These are phyloP conservation scores for Bufo bufo DNA, from an alignment of 2,113 vertebrate genomes.

Conservation along the genomic window DNA sequence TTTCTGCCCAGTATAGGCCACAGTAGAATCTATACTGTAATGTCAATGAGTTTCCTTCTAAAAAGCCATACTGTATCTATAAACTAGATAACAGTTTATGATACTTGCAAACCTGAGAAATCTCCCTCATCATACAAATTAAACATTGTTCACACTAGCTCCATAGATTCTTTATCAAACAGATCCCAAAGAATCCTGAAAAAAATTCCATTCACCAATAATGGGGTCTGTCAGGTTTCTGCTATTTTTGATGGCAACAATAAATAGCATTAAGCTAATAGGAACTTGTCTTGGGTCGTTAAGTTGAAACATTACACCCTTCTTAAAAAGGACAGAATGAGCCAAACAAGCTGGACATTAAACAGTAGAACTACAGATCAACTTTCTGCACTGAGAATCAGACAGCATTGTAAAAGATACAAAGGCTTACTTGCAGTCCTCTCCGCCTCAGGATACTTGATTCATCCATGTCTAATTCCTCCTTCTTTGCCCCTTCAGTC, in stretches of 20 bases:
- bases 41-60: no score
- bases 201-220: no score
- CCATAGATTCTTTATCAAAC: no score
- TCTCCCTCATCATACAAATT: background rate
- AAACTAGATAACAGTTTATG: background rate
- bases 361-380: background rate
- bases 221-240: no score
- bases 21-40: background rate
- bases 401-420: constrained; percentile 17
- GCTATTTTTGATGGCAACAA: background rate
- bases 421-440: constrained; percentile 73
- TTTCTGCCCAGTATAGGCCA: background rate
- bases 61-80: background rate
- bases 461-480: constrained; percentile 69
- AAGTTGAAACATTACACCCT: no score
- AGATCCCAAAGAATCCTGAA: no score
- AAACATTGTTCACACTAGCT: background rate
- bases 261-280: background rate
- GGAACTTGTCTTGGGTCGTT: background rate
- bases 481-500: background rate
- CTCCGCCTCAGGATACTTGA: constrained; percentile 74
- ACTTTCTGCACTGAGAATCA: background rate
- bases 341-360: background rate
- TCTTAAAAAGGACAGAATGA: background rate
- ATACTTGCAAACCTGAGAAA: no score